Base-by-base conservation (phyloP, 2,888 invertebrate species). In the Panzeria rudis region DNA sequence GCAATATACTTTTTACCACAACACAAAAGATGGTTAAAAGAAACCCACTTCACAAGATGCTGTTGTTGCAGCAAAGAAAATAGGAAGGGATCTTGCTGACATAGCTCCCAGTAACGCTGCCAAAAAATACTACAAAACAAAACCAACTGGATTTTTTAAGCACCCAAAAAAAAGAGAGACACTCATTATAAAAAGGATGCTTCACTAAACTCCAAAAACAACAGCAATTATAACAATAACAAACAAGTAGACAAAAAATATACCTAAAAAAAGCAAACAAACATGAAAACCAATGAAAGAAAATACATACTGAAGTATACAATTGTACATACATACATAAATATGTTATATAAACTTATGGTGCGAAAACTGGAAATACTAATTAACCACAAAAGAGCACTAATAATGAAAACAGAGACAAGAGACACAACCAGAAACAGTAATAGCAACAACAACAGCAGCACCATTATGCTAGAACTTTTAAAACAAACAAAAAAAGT, bases 351-450 rank as follows among this genome's bases (percentile, higher is more conserved):
- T 17, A 78, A 68, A 61, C 76, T 83, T 80, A 81, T 87, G 84
- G 87, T 84, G 86, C 85, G 85, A 85, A 85, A 83, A 85, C 64
- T 84, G 84, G 80, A 87, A 86, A 83, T 86, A 86, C 87, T 88
- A 88, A 87, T 88, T 88, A 87, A 88, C 88, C 88, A 87, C 88
- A 87, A 86, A 87, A 88, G 87, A 86, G 84, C 77, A 86, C 87
- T 87, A 87, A 87, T 87, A 87, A 87, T 83, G 86, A 81, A 83
- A 85, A 78, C 78, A 79, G 69, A 86, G 81, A 84, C 78, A 80
- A 38, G 56, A 81, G 64, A 81, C 68, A 75, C 35, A 47, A 78
- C 23, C 81, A 73, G 17, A 38, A 61, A 38, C 62, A 72, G 25
- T 29, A 47, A 7, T 50, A 59, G 35, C 50, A 62, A 17, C 35